A percentile compares a stretch with the other conserved stretches of the same genome.
These are phyloP conservation scores for Holothuria leucospilota DNA, from an alignment of 53 echinoderm and acorn worm species.

Conservation along the genomic window DNA sequence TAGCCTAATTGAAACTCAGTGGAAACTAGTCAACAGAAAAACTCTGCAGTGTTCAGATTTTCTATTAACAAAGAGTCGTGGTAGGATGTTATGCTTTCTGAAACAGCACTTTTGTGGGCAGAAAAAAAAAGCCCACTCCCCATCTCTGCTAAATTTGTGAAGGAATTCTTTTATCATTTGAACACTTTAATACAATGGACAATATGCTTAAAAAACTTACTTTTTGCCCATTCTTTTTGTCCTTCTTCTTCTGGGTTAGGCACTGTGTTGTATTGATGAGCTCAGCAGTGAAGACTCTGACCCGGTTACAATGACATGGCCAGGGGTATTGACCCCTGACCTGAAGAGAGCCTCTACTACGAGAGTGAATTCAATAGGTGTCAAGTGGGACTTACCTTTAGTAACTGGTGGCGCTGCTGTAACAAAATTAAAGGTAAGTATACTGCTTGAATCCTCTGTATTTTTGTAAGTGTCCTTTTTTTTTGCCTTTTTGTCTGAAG, in stretches of 20 bases:
- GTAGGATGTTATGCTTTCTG: no score
- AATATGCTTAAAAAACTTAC: no score
- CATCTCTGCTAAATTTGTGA: no score
- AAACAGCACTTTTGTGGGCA: no score
- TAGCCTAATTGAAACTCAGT: no score
- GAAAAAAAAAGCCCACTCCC: no score
- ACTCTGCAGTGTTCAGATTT: no score
- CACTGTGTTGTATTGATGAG: slow-evolving; percentile 68
- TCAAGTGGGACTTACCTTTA: slow-evolving; percentile 77
- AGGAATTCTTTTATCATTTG: neutral
- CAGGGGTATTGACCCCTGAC: slow-evolving; percentile 84
- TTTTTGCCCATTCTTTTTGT: no score
- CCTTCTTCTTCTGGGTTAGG: slow-evolving; percentile 33
- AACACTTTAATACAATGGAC: neutral
- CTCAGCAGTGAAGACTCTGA: slow-evolving; percentile 77
- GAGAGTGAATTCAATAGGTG: slow-evolving; percentile 75
- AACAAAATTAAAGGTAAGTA: slow-evolving; percentile 72
- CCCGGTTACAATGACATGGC: slow-evolving; percentile 78
- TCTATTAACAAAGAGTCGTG: no score
- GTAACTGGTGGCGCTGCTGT: slow-evolving; percentile 80
- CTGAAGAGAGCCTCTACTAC: slow-evolving; percentile 66
- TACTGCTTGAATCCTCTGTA: neutral
- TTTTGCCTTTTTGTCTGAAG: no score
- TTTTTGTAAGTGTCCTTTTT: no score
- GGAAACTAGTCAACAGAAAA: no score